These are phyloP conservation scores for Crax fasciolata DNA, from an alignment of 2,797 vertebrate genomes.

Conservation along the genomic window DNA sequence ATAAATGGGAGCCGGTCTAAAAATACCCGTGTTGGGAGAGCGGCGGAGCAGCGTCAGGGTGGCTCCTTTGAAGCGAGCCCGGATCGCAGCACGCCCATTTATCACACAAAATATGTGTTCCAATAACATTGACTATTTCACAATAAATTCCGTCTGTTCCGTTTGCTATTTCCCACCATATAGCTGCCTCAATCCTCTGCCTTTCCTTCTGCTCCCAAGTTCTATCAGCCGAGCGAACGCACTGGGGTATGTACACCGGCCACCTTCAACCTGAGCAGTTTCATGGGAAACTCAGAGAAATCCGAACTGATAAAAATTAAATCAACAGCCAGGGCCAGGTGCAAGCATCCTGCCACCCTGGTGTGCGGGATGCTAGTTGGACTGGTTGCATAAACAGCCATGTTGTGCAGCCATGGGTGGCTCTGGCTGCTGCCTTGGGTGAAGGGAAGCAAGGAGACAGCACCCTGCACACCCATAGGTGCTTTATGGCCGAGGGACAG, in stretches of 20 bases:
- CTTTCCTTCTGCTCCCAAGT: not conserved
- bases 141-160: not conserved
- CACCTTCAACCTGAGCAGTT: not conserved
- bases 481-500: not conserved
- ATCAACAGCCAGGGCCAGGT: not conserved
- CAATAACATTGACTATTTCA: not conserved
- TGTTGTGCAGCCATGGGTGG: not conserved
- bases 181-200: not conserved
- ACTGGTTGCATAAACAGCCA: not conserved
- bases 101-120: conserved; percentile 14
- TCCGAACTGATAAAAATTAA: not conserved
- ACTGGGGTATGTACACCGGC: not conserved
- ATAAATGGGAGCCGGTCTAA: conserved; percentile 56
- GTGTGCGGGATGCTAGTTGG: not conserved
- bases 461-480: not conserved
- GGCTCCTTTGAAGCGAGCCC: not conserved
- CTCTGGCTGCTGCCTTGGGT: not conserved
- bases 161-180: conserved; percentile 25
- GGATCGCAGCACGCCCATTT: not conserved
- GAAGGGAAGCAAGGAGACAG: not conserved
- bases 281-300: conserved; percentile 3
- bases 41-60: not conserved
- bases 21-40: conserved; percentile 33
- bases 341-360: not conserved
- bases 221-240: not conserved